Conservation (phyloP, 2,113 vertebrate genomes). For the Mionectes macconnelli region DNA sequence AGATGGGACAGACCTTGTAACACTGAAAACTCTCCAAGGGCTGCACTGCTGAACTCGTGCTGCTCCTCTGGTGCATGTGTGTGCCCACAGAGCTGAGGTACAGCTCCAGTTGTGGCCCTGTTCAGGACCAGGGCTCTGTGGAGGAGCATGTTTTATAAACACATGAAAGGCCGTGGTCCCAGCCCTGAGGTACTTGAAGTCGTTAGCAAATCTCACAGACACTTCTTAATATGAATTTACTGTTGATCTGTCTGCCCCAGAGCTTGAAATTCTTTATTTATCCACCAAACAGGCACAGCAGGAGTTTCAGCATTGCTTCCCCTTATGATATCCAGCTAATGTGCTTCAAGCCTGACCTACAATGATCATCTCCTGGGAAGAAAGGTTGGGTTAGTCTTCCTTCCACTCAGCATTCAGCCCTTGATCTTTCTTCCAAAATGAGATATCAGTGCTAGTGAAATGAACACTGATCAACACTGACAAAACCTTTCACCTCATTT, state of each 20-base stretch:
- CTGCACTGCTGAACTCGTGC: neutral
- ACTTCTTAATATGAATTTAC: constrained; percentile 54
- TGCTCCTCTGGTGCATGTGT: neutral
- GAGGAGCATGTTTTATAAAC: neutral
- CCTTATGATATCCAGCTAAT: neutral
- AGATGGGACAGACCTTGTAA: neutral
- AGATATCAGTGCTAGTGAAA: constrained; percentile 32
- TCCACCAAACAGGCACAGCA: constrained; percentile 58
- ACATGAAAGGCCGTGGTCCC: neutral
- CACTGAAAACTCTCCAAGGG: neutral
- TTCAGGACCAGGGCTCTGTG: neutral
- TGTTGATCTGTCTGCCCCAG: constrained; percentile 63
- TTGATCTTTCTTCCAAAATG: constrained; percentile 51
- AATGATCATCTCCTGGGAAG: constrained; percentile 47
- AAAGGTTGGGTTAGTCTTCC: constrained; percentile 25
- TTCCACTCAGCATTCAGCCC: constrained; percentile 36
- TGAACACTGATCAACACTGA: constrained; percentile 50
- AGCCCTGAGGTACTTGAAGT: neutral
- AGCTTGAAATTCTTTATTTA: constrained; percentile 66
- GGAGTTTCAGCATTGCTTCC: constrained; percentile 61
- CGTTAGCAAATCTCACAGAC: constrained; percentile 57
- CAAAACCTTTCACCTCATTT: constrained; percentile 50
- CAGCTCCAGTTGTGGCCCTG: neutral
- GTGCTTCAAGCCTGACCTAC: constrained; percentile 46
- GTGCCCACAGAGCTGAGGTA: neutral